These are phyloP conservation scores for Pelusios castaneus DNA, from an alignment of 2,113 vertebrate species.

Conservation along the genomic window DNA sequence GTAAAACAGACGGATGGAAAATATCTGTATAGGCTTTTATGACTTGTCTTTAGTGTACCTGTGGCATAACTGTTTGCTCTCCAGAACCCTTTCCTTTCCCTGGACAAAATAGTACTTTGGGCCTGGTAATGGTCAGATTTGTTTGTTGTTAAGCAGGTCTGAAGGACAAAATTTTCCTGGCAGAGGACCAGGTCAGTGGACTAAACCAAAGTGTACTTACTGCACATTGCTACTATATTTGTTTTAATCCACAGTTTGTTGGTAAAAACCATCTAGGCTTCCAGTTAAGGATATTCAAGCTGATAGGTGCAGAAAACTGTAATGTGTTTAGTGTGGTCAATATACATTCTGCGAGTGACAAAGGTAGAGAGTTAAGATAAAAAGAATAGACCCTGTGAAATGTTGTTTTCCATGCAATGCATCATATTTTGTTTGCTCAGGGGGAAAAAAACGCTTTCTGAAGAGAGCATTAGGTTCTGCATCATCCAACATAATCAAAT, in stretches of 20 bases:
- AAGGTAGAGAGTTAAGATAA: background rate
- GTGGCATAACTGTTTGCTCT: background rate
- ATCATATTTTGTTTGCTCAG: rapidly evolving
- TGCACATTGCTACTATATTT: background rate
- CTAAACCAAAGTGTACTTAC: background rate
- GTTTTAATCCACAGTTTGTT: background rate
- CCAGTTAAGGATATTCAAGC: background rate
- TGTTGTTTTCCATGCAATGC: background rate
- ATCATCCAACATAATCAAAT: background rate
- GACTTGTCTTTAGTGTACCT: background rate
- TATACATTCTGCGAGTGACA: background rate
- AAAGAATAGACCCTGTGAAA: background rate
- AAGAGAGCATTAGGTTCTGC: background rate
- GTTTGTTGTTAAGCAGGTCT: background rate
- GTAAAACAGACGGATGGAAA: background rate
- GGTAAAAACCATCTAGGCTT: background rate
- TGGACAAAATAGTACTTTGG: rapidly evolving
- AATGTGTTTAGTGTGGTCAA: rapidly evolving
- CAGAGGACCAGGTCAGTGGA: background rate
- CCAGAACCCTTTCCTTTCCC: background rate
- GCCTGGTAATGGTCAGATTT: background rate
- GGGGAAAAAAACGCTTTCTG: rapidly evolving
- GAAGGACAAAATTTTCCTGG: background rate
- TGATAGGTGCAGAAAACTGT: rapidly evolving
- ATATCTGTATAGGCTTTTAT: background rate